phyloP scores from a whole-genome alignment of 2,113 vertebrate genomes.

The Antennarius striatus region DNA sequence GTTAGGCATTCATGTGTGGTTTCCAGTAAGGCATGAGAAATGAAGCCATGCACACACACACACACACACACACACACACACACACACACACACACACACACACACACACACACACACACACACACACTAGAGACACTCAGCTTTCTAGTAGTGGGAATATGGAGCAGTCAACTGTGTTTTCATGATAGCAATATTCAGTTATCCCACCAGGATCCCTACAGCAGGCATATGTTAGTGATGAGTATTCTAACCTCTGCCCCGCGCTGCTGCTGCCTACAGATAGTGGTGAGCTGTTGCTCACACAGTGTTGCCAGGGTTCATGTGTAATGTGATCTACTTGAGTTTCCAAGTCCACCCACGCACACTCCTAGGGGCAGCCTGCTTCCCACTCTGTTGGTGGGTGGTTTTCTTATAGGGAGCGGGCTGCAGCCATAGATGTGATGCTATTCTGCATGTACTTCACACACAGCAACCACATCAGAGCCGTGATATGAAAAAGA shows the following conservation, averaged over 20 bases:
- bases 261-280: conserved; percentile 75
- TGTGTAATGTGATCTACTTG: conserved; percentile 79
- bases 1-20: conserved; percentile 36
- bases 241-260: conserved; percentile 74
- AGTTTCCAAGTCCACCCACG: conserved; percentile 78
- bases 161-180: conserved; percentile 63
- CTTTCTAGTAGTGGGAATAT: conserved; percentile 54
- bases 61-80: conserved; percentile 16
- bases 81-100: conserved; percentile 22
- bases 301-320: conserved; percentile 77
- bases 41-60: conserved; percentile 19
- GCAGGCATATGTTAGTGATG: conserved; percentile 77
- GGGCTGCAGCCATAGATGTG: conserved; percentile 67
- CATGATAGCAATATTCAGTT: conserved; percentile 62
- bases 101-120: conserved; percentile 22
- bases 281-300: conserved; percentile 74
- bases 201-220: conserved; percentile 70
- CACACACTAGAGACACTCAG: conserved; percentile 34
- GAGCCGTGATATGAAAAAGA: conserved; percentile 47
- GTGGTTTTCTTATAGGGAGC: conserved; percentile 74
- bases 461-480: conserved; percentile 60
- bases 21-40: conserved; percentile 30
- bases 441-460: conserved; percentile 69
- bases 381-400: conserved; percentile 80
- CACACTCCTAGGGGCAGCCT: conserved; percentile 78